Conservation (phyloP, 1,140 invertebrate genomes). For the Maconellicoccus hirsutus region DNA sequence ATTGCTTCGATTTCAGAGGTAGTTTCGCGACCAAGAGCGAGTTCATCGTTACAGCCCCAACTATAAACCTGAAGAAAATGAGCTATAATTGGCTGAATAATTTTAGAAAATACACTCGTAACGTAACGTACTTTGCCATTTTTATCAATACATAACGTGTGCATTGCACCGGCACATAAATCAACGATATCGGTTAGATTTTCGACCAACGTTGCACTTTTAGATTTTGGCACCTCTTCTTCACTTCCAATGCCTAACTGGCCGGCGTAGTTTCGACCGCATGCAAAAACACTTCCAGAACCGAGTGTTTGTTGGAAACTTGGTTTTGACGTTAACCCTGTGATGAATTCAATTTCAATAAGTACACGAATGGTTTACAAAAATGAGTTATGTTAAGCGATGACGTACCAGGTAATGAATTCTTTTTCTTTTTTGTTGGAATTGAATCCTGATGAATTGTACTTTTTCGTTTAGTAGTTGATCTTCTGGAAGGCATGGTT, state of each 20-base stretch:
- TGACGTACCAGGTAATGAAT: conserved; percentile 4
- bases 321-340: conserved; percentile 14
- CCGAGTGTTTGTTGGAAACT: conserved; percentile 11
- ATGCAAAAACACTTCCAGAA: conserved; percentile 53
- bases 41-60: conserved; percentile 93
- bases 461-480: conserved; percentile 10
- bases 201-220: conserved; percentile 51
- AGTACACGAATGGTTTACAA: neutral
- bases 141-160: conserved; percentile 72
- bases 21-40: conserved; percentile 72
- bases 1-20: conserved; percentile 61
- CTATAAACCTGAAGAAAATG: conserved; percentile 51
- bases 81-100: neutral
- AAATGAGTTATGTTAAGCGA: neutral
- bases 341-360: neutral
- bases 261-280: conserved; percentile 79
- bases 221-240: conserved; percentile 67
- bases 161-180: conserved; percentile 81
- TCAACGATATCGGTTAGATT: conserved; percentile 53
- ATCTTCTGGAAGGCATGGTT: neutral
- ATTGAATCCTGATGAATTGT: neutral
- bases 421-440: neutral
- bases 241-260: conserved; percentile 81
- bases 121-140: conserved; percentile 52
- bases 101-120: neutral